Percentiles rank a stretch among this genome's conserved stretches.
These are phyloP conservation scores for Argopecten irradians DNA, from an alignment of 1,140 invertebrate species.

Conservation along the genomic window DNA sequence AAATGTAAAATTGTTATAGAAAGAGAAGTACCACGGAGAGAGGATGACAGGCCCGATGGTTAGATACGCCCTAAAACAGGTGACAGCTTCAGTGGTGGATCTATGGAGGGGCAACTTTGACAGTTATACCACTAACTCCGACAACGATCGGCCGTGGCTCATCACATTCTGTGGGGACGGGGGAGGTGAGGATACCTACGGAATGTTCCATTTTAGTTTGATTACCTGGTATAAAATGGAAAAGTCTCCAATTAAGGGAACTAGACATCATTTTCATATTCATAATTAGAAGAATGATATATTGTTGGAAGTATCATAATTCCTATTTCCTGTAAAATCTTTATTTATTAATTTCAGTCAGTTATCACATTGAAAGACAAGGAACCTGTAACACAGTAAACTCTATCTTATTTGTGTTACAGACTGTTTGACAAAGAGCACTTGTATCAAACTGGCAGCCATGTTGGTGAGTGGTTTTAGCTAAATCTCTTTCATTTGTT, in stretches of 20 bases:
- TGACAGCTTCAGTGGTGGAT: conserved; percentile 69
- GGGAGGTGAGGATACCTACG: conserved; percentile 66
- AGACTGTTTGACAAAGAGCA: conserved; percentile 79
- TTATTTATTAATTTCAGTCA: too few relatives aligned
- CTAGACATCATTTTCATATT: too few relatives aligned
- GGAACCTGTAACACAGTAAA: neutral
- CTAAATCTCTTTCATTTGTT: too few relatives aligned
- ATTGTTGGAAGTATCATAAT: too few relatives aligned
- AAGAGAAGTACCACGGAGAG: conserved; percentile 76
- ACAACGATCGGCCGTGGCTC: conserved; percentile 76
- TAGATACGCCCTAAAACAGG: conserved; percentile 74
- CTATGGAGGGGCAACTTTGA: conserved; percentile 71
- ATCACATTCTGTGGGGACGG: conserved; percentile 78
- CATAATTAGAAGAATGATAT: too few relatives aligned
- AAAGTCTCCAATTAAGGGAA: too few relatives aligned
- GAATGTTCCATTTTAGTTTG: neutral
- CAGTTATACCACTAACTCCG: conserved; percentile 44
- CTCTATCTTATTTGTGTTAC: conserved; percentile 43
- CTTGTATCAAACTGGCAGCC: conserved; percentile 81
- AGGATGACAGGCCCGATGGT: conserved; percentile 74
- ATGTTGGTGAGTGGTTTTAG: conserved; percentile 81
- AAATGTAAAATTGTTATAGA: too few relatives aligned
- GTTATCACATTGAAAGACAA: neutral
- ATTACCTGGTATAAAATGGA: neutral
- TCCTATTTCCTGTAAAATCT: too few relatives aligned